These are phyloP conservation scores for Kryptopterus vitreolus DNA, from an alignment of 2,797 vertebrate genomes.

Conservation along the genomic window DNA sequence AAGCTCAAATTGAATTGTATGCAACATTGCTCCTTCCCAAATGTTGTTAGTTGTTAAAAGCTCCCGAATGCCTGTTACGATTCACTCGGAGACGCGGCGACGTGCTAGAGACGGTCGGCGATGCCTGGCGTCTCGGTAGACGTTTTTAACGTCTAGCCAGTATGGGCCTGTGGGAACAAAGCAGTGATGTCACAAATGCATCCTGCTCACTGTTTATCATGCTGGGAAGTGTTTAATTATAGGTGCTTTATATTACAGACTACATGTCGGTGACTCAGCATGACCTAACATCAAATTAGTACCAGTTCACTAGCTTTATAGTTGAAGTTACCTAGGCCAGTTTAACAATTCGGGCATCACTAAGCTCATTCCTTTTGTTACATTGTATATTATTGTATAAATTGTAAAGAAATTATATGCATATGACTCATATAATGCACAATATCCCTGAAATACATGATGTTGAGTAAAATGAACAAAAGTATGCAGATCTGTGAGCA, in stretches of 20 bases:
- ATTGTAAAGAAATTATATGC: not conserved
- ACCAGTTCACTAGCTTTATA: not conserved
- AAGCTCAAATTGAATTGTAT: no score
- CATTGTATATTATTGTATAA: not conserved
- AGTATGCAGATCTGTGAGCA: no score
- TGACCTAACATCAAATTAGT: not conserved
- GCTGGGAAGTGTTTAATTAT: constrained; percentile 10
- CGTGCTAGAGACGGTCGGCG: not conserved
- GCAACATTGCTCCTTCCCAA: no score
- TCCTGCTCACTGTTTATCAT: not conserved
- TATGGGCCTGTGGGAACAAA: not conserved
- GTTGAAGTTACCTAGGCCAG: not conserved
- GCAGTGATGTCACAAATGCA: not conserved
- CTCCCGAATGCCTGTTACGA: no score
- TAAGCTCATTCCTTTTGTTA: not conserved
- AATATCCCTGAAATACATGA: not conserved
- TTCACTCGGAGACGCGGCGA: not conserved
- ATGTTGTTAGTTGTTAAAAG: no score
- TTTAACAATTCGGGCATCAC: no score
- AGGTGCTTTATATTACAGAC: not conserved
- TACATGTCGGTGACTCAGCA: not conserved
- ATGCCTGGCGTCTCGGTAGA: not conserved
- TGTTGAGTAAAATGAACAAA: no score
- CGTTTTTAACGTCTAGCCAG: not conserved
- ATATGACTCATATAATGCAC: not conserved